phyloP scores from a whole-genome alignment of 2,113 vertebrate genomes.

The Orientallactaga bullata region DNA sequence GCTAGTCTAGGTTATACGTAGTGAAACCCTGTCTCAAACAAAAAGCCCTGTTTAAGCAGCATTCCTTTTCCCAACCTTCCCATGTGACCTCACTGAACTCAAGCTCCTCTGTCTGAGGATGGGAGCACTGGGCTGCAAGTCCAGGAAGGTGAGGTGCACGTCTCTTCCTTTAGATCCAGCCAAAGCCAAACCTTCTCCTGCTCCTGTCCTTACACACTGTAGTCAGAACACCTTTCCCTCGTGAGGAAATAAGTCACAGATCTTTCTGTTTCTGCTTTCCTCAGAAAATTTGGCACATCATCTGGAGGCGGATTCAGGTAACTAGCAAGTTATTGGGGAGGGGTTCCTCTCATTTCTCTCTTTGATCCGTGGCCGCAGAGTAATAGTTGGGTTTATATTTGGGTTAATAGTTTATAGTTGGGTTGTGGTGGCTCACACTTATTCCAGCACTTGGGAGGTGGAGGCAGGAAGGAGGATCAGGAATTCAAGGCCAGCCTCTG shows the following conservation, averaged over 20 bases:
- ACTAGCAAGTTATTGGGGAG: not conserved
- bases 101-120: not conserved
- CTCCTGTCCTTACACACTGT: not conserved
- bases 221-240: not conserved
- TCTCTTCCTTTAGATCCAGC: not conserved
- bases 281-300: slow-evolving; percentile 71
- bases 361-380: not conserved
- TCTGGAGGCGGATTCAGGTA: slow-evolving; percentile 72
- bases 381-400: too few relatives aligned
- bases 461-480: not conserved
- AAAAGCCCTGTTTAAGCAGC: not conserved
- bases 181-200: not conserved
- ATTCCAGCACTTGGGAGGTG: not conserved
- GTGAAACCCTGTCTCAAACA: not conserved
- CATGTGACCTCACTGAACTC: not conserved
- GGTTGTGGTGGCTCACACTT: not conserved
- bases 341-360: not conserved
- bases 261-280: slow-evolving; percentile 50
- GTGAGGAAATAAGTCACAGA: not conserved
- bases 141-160: not conserved
- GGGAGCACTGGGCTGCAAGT: not conserved
- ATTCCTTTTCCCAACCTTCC: not conserved
- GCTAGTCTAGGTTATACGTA: not conserved
- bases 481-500: not conserved
- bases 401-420: too few relatives aligned